Conservation (phyloP, 2,113 vertebrate species). For the Gavia stellata region DNA sequence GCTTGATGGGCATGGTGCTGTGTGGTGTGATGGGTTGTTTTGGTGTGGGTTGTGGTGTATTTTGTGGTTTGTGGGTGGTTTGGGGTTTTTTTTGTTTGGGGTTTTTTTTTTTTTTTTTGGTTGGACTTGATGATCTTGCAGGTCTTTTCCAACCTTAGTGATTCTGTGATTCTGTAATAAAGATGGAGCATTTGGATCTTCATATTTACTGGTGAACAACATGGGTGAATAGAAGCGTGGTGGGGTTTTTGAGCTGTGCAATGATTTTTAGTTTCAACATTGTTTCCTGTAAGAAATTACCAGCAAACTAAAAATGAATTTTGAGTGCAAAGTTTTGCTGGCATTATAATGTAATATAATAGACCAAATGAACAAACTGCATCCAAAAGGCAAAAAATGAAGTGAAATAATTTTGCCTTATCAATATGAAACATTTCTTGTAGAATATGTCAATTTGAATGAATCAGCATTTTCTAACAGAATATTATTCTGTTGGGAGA, state of each 20-base stretch:
- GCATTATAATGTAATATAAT: not conserved
- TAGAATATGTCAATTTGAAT: not conserved
- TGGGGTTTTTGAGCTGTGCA: not conserved
- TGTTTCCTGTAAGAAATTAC: not conserved
- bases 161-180: too few species aligned
- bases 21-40: too few species aligned
- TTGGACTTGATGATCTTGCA: too few species aligned
- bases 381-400: not conserved
- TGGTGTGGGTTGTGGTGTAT: too few species aligned
- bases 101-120: too few species aligned
- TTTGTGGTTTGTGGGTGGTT: too few species aligned
- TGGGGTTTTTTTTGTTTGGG: too few species aligned
- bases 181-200: not conserved
- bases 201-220: not conserved
- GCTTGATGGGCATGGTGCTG: too few species aligned
- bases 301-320: not conserved
- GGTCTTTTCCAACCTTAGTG: too few species aligned
- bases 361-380: not conserved
- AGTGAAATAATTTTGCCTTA: not conserved
- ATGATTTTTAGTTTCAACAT: not conserved
- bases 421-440: not conserved
- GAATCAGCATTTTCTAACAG: not conserved
- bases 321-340: not conserved
- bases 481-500: not conserved
- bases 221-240: not conserved